phyloP scores from a whole-genome alignment of 2,888 invertebrate genomes.

The Enchytraeus crypticus region DNA sequence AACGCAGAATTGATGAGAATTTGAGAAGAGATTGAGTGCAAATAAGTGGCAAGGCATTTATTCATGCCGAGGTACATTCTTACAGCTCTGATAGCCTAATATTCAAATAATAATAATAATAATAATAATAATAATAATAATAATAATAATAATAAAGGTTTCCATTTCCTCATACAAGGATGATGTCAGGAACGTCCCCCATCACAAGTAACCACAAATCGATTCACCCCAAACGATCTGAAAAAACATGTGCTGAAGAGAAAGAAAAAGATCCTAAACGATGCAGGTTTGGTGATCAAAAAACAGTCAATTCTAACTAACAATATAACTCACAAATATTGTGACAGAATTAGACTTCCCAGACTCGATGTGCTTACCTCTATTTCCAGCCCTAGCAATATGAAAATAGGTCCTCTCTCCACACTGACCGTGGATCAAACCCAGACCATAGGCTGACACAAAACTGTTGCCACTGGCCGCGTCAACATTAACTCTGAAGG shows the following conservation, averaged over 20 bases:
- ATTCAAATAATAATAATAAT: no score
- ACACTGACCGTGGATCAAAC: constrained; percentile 79
- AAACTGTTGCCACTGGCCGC: constrained; percentile 70
- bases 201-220: no score
- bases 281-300: no score
- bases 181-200: no score
- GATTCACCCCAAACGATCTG: no score
- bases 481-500: constrained; percentile 54
- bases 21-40: no score
- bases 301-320: not conserved
- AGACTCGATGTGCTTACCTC: not conserved
- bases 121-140: not conserved
- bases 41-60: no score
- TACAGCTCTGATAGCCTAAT: not conserved
- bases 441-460: constrained; percentile 90
- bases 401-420: constrained; percentile 89
- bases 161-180: no score
- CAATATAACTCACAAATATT: not conserved
- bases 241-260: no score
- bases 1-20: no score
- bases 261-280: no score
- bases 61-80: not conserved
- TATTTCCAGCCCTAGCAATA: constrained; percentile 68
- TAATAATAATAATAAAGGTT: not conserved
- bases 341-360: no score